These are phyloP conservation scores for Drosophila mojavensis DNA, from an alignment of 1,140 invertebrate species.

Conservation along the genomic window DNA sequence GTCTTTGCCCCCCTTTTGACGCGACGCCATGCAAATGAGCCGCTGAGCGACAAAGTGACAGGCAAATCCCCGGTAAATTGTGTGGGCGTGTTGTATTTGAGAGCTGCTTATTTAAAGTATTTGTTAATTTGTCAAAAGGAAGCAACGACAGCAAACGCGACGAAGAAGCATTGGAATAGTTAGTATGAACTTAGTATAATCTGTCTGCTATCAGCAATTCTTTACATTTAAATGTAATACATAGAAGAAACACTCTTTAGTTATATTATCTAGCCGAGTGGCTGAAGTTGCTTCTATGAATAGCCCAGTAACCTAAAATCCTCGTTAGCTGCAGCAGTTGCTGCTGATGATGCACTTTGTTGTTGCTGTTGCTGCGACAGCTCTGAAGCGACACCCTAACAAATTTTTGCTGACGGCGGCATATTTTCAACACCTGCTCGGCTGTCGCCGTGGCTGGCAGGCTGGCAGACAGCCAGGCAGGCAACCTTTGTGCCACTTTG, in stretches of 20 bases:
- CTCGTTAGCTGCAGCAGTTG: slow-evolving; percentile 35
- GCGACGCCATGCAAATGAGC: slow-evolving; percentile 32
- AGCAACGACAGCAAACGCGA: neutral
- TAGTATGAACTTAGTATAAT: too few relatives aligned
- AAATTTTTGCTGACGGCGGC: slow-evolving; percentile 65
- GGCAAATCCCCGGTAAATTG: slow-evolving; percentile 35
- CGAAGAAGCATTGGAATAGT: neutral
- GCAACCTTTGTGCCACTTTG: slow-evolving; percentile 81
- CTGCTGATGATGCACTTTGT: slow-evolving; percentile 27
- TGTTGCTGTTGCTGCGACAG: slow-evolving; percentile 15
- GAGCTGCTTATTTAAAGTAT: slow-evolving; percentile 33
- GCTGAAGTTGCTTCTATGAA: slow-evolving; percentile 24
- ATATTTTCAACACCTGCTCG: slow-evolving; percentile 80
- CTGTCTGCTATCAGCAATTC: neutral
- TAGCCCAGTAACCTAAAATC: slow-evolving; percentile 68
- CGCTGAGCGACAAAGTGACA: slow-evolving; percentile 31
- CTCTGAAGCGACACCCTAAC: slow-evolving; percentile 51
- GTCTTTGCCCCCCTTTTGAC: slow-evolving; percentile 7
- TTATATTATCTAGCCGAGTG: neutral
- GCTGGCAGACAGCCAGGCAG: slow-evolving; percentile 33
- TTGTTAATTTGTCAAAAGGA: slow-evolving; percentile 28
- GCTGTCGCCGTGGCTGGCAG: slow-evolving; percentile 53
- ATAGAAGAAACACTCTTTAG: neutral
- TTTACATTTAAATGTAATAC: neutral
- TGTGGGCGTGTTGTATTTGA: slow-evolving; percentile 32